These are phyloP conservation scores for Platygyra sinensis DNA, from an alignment of 64 coral and sea anemone genomes.

Conservation along the genomic window DNA sequence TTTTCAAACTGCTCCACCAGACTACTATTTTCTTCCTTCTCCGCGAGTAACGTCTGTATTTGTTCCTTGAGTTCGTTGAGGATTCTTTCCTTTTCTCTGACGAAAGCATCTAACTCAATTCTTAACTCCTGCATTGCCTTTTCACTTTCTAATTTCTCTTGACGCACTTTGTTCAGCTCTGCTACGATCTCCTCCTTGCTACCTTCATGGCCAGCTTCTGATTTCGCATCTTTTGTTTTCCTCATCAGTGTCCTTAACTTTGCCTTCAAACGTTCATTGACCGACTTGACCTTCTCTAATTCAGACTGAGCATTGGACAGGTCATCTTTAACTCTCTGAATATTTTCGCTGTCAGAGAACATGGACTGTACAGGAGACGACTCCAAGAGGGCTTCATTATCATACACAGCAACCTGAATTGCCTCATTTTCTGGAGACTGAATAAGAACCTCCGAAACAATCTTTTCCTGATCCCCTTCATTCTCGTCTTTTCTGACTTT, in stretches of 20 bases:
- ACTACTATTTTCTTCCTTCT: constrained; percentile 52
- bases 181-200: background rate
- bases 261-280: constrained; percentile 19
- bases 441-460: constrained; percentile 38
- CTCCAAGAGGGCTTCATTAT: constrained; percentile 31
- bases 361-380: background rate
- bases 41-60: constrained; percentile 52
- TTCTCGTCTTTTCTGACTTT: constrained; percentile 29
- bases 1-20: constrained; percentile 53
- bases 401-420: constrained; percentile 60
- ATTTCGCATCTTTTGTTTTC: constrained; percentile 54
- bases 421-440: constrained; percentile 54
- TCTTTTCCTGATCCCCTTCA: constrained; percentile 60
- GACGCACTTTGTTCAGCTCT: constrained; percentile 53
- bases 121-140: constrained; percentile 64
- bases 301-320: constrained; percentile 11
- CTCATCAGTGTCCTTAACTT: constrained; percentile 41
- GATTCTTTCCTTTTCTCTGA: constrained; percentile 76
- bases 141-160: constrained; percentile 80
- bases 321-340: constrained; percentile 5
- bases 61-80: constrained; percentile 55
- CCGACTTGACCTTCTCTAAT: constrained; percentile 15
- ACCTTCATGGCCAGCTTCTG: constrained; percentile 35
- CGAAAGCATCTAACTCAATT: constrained; percentile 71
- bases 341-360: background rate